phyloP scores from a whole-genome alignment of 1,140 invertebrate species.

The Saxidomus purpurata region DNA sequence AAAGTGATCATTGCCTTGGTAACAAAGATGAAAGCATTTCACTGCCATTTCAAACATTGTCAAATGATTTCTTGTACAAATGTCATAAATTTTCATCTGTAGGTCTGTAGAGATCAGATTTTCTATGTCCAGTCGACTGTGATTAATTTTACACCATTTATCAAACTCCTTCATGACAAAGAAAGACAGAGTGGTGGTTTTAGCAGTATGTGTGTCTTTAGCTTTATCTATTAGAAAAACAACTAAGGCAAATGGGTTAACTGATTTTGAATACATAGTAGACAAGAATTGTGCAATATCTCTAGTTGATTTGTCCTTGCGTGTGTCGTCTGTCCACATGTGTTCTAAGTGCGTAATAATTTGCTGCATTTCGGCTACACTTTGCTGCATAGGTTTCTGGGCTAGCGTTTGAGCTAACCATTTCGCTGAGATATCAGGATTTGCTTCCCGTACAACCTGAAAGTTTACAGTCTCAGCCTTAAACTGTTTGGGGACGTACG shows the following conservation, averaged over 20 bases:
- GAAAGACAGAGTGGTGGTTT: conserved; percentile 78
- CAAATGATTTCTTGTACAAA: conserved; percentile 77
- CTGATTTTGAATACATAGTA: conserved; percentile 53
- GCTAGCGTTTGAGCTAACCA: conserved; percentile 48
- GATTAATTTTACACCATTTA: conserved; percentile 73
- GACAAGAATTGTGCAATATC: conserved; percentile 58
- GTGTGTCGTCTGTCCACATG: conserved; percentile 65
- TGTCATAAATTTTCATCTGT: conserved; percentile 71
- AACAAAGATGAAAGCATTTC: conserved; percentile 75
- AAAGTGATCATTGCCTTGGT: conserved; percentile 78
- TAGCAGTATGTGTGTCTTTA: conserved; percentile 74
- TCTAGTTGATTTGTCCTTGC: conserved; percentile 65
- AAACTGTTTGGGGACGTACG: conserved; percentile 11
- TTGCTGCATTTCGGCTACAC: conserved; percentile 59
- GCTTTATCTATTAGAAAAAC: conserved; percentile 75
- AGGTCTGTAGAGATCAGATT: conserved; percentile 71
- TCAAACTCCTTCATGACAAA: conserved; percentile 80
- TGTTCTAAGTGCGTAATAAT: conserved; percentile 44
- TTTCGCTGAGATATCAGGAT: conserved; percentile 25
- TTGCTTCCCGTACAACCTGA: background rate
- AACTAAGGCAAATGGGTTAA: conserved; percentile 75
- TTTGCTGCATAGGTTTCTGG: conserved; percentile 22
- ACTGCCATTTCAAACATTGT: conserved; percentile 77
- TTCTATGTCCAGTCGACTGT: conserved; percentile 34
- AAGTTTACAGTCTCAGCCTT: conserved; percentile 10